phyloP scores from a whole-genome alignment of 1,140 invertebrate species.

The Zaprionus inermis region DNA sequence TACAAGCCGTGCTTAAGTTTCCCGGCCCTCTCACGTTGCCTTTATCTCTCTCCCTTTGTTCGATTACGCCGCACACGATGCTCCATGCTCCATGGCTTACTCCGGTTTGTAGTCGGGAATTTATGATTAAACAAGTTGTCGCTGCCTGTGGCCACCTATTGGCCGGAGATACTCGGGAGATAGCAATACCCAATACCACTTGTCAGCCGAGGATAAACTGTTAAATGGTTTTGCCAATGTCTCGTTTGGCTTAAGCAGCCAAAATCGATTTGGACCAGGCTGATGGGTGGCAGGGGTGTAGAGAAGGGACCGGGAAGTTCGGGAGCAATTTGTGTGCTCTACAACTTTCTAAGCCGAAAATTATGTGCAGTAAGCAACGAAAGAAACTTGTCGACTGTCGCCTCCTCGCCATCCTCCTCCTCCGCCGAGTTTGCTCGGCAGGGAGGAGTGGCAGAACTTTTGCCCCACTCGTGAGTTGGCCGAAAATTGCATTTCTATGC shows the following conservation, averaged over 20 bases:
- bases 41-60: not conserved
- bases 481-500: constrained; percentile 80
- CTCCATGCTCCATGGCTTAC: constrained; percentile 39
- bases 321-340: constrained; percentile 54
- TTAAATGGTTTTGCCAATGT: constrained; percentile 53
- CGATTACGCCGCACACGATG: constrained; percentile 3
- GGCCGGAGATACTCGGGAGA: constrained; percentile 15
- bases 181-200: constrained; percentile 20
- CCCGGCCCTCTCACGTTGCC: not conserved
- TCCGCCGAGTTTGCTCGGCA: not conserved
- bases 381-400: constrained; percentile 42
- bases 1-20: not conserved
- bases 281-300: too few species aligned
- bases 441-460: constrained; percentile 11
- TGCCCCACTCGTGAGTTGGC: constrained; percentile 57
- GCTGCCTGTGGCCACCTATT: constrained; percentile 45
- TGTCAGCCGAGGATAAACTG: constrained; percentile 60
- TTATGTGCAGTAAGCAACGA: constrained; percentile 57
- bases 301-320: constrained; percentile 4
- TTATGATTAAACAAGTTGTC: constrained; percentile 78
- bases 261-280: constrained; percentile 62
- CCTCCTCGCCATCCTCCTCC: not conserved
- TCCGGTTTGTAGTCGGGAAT: constrained; percentile 55
- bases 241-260: constrained; percentile 30
- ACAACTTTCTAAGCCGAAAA: constrained; percentile 78